Conservation (phyloP, 2,113 vertebrate genomes). For the Balaenoptera acutorostrata region DNA sequence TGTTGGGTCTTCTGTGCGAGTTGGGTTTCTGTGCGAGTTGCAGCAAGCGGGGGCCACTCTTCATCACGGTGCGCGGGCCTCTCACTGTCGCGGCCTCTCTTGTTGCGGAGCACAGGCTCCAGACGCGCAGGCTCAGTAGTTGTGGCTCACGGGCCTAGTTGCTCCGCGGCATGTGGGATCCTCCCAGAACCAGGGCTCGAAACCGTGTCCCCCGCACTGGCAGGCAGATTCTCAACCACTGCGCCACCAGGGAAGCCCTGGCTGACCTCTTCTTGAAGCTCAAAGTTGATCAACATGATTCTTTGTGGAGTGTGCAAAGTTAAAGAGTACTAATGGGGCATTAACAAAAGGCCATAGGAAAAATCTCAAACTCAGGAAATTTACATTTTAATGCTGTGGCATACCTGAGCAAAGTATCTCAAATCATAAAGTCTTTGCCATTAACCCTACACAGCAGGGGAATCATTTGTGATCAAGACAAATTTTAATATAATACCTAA, state of each 20-base stretch:
- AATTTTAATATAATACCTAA: slow-evolving; percentile 35
- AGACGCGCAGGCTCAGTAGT: no score
- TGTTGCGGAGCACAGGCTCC: no score
- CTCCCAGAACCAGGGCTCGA: no score
- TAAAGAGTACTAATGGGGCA: slow-evolving; percentile 42
- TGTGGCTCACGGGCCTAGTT: no score
- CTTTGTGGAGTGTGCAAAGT: not conserved
- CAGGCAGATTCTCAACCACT: no score
- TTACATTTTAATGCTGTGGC: slow-evolving; percentile 12
- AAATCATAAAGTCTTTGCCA: slow-evolving; percentile 3
- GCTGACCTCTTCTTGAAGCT: slow-evolving; percentile 29
- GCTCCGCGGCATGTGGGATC: no score
- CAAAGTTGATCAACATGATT: slow-evolving; percentile 1
- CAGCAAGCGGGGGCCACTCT: no score
- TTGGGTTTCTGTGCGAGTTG: no score
- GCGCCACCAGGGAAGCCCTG: not conserved
- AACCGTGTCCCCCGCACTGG: no score
- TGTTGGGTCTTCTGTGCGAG: no score
- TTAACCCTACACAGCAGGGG: not conserved
- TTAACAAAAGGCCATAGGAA: slow-evolving; percentile 40
- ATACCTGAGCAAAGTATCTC: slow-evolving; percentile 35
- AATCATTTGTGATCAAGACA: not conserved
- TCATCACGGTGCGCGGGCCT: no score
- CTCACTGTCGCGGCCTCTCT: no score
- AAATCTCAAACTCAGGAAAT: slow-evolving; percentile 15